Percentiles rank a stretch among this genome's conserved stretches.
phyloP scores from a whole-genome alignment of 37 sponge, comb jelly and placozoan species.

The Oopsacas minuta region DNA sequence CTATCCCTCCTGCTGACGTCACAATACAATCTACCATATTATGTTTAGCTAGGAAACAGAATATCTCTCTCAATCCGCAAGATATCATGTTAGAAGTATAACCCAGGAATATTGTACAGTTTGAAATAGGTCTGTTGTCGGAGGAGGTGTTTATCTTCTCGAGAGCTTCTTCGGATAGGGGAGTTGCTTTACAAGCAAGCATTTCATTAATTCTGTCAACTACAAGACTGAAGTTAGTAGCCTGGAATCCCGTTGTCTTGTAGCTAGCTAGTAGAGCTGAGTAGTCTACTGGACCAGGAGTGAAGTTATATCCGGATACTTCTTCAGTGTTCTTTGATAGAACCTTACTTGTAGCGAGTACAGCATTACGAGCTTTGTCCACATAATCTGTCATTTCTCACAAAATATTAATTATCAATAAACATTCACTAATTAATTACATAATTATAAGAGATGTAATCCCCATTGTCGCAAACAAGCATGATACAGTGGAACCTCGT shows the following conservation, averaged over 20 bases:
- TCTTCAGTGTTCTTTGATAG: slow-evolving; percentile 38
- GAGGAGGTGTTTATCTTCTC: slow-evolving; percentile 30
- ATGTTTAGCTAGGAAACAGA: slow-evolving; percentile 74
- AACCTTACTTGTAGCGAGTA: slow-evolving; percentile 42
- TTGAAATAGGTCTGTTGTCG: slow-evolving; percentile 42
- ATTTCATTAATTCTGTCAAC: slow-evolving; percentile 67
- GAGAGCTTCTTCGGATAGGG: slow-evolving; percentile 33
- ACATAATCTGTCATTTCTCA: background rate
- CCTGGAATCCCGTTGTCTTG: slow-evolving; percentile 84
- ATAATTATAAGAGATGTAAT: too few relatives aligned
- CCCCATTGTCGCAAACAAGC: too few relatives aligned
- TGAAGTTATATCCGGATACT: slow-evolving; percentile 69
- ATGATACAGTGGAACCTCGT: too few relatives aligned
- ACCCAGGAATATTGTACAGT: slow-evolving; percentile 97
- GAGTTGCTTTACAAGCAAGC: slow-evolving; percentile 39
- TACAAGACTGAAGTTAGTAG: slow-evolving; percentile 86
- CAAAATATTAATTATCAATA: too few relatives aligned
- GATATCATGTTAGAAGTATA: slow-evolving; percentile 93
- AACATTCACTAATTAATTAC: too few relatives aligned
- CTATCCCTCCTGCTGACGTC: slow-evolving; percentile 89
- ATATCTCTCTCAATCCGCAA: slow-evolving; percentile 65
- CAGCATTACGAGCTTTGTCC: slow-evolving; percentile 23
- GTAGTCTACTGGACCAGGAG: slow-evolving; percentile 47
- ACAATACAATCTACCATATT: slow-evolving; percentile 94
- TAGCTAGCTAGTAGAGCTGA: slow-evolving; percentile 61